Evolutionary conservation across 2,888 invertebrate species (phyloP).

Genomic region (Diloba caeruleocephala): DNA sequence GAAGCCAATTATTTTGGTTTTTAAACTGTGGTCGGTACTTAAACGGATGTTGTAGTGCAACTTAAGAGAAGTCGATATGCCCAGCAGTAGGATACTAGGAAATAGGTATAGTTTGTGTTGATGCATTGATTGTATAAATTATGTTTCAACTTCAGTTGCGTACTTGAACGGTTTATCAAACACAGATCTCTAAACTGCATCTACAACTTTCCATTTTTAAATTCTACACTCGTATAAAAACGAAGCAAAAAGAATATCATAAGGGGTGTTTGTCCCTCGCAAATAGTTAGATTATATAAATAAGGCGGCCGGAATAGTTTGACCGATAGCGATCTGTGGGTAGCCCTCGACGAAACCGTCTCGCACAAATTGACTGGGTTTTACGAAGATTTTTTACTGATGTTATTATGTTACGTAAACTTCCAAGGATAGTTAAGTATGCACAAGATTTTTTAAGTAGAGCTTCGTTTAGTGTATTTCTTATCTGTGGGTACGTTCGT

Average conservation of each 20-base stretch:
- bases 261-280: slow-evolving; percentile 85
- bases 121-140: background rate
- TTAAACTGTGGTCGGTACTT: background rate
- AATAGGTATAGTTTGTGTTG: background rate
- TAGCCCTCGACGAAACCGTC: slow-evolving; percentile 66
- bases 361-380: slow-evolving; percentile 79
- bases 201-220: slow-evolving; percentile 29
- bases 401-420: slow-evolving; percentile 70
- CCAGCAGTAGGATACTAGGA: background rate
- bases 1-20: slow-evolving; percentile 21
- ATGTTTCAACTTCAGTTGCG: background rate
- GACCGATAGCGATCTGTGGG: slow-evolving; percentile 83
- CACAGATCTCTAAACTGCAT: background rate
- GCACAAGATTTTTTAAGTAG: slow-evolving; percentile 16
- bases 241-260: slow-evolving; percentile 46
- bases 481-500: no score
- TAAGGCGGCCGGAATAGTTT: slow-evolving; percentile 84
- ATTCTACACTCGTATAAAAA: slow-evolving; percentile 33
- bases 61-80: background rate
- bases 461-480: no score
- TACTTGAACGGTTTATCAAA: background rate
- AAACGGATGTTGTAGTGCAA: background rate
- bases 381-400: slow-evolving; percentile 79
- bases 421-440: slow-evolving; percentile 59
- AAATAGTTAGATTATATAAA: slow-evolving; percentile 89